phyloP scores from a whole-genome alignment of 2,113 vertebrate species.

The Bungarus multicinctus region DNA sequence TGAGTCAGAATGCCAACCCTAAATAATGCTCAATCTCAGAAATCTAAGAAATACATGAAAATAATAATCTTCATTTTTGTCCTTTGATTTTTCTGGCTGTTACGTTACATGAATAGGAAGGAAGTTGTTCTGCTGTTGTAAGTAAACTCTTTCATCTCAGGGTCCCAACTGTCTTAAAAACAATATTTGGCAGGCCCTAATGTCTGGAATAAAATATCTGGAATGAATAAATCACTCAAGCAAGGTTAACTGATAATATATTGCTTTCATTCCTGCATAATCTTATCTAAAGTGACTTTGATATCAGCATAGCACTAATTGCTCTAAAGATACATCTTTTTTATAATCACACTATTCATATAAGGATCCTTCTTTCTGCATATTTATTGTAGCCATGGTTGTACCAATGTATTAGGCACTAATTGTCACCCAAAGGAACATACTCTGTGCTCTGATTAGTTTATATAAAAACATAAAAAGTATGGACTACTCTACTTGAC shows the following conservation, averaged over 20 bases:
- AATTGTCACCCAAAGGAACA: neutral
- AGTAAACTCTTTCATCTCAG: constrained; percentile 1
- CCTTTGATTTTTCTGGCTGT: neutral
- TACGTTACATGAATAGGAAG: neutral
- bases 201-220: neutral
- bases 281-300: neutral
- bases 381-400: neutral
- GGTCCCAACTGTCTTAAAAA: neutral
- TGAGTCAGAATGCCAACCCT: neutral
- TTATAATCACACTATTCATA: neutral
- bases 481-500: no score
- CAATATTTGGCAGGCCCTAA: neutral
- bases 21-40: neutral
- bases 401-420: neutral
- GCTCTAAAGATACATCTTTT: constrained; percentile 9
- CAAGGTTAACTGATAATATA: neutral
- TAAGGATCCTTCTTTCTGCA: neutral
- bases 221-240: neutral
- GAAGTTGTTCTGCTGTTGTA: neutral
- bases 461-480: no score
- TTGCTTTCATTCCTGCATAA: neutral
- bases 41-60: neutral
- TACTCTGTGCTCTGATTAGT: neutral
- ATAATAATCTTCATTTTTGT: neutral
- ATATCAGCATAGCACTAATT: neutral